Conservation (phyloP, 2,113 vertebrate species). For the Lophochroa leadbeateri region DNA sequence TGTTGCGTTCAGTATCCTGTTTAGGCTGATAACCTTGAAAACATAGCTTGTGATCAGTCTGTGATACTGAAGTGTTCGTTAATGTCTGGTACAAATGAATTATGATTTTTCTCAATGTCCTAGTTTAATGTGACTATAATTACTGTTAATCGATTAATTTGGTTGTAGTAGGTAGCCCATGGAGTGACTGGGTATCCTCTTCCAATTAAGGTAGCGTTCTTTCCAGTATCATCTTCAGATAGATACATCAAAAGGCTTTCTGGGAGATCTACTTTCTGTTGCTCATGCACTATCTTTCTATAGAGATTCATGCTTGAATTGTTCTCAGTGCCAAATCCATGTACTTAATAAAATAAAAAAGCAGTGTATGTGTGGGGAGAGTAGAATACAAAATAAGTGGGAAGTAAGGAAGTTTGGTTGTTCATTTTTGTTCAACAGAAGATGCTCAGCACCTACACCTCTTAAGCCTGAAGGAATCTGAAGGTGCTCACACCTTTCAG, state of each 20-base stretch:
- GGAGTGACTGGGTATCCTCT: not conserved
- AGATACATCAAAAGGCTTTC: not conserved
- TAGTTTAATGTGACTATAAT: not conserved
- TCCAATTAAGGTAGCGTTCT: too few species aligned
- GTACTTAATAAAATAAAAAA: not conserved
- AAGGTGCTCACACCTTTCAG: not conserved
- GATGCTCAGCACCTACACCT: not conserved
- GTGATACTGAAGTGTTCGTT: not conserved
- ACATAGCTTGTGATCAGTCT: not conserved
- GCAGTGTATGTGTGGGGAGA: accelerated
- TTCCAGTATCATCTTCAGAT: not conserved
- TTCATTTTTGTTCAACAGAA: not conserved
- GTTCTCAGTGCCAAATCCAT: not conserved
- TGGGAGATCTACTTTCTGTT: not conserved
- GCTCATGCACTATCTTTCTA: not conserved
- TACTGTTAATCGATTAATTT: not conserved
- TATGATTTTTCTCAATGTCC: not conserved
- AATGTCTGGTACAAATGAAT: not conserved
- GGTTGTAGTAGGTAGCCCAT: not conserved
- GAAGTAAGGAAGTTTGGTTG: not conserved
- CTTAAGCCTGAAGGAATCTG: not conserved
- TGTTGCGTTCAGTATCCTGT: not conserved
- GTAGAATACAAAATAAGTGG: not conserved
- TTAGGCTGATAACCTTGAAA: not conserved
- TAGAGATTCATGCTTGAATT: not conserved